These are phyloP conservation scores for Ectemnius continuus DNA, from an alignment of 2,888 invertebrate species.

Conservation along the genomic window DNA sequence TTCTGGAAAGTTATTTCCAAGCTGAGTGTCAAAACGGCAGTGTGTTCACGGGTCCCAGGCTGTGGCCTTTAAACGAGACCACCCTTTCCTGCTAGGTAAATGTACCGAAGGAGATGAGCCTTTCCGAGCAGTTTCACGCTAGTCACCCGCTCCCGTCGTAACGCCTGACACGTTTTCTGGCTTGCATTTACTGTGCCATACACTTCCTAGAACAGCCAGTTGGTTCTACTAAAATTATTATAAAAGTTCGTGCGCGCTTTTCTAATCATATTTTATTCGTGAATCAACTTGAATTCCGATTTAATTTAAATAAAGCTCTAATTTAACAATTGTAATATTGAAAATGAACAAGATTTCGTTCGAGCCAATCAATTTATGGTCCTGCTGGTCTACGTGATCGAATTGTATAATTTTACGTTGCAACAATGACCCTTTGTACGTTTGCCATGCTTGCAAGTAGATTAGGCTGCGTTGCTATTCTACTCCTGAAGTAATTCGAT, in stretches of 20 bases:
- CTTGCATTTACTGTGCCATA: conserved; percentile 1
- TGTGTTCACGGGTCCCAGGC: not conserved
- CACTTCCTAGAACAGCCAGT: not conserved
- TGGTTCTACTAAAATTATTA: no score
- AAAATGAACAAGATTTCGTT: not conserved
- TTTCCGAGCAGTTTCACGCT: conserved; percentile 44
- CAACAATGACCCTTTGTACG: not conserved
- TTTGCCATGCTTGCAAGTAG: not conserved
- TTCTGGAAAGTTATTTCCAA: no score
- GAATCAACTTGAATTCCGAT: no score
- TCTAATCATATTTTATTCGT: no score
- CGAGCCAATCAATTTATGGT: not conserved
- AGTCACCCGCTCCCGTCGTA: conserved; percentile 12
- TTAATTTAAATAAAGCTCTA: not conserved
- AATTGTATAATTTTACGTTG: not conserved
- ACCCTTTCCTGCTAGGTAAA: conserved; percentile 33
- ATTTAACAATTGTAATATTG: not conserved
- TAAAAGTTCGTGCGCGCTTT: no score
- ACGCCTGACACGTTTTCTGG: conserved; percentile 23
- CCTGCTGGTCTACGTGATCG: not conserved
- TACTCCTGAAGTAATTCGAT: no score
- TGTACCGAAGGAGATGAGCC: conserved; percentile 34
- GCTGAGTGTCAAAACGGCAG: not conserved
- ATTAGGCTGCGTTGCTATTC: not conserved
- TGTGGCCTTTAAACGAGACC: conserved; percentile 33